Conservation (phyloP, 2,888 invertebrate species). For the Dynastes grantii region DNA sequence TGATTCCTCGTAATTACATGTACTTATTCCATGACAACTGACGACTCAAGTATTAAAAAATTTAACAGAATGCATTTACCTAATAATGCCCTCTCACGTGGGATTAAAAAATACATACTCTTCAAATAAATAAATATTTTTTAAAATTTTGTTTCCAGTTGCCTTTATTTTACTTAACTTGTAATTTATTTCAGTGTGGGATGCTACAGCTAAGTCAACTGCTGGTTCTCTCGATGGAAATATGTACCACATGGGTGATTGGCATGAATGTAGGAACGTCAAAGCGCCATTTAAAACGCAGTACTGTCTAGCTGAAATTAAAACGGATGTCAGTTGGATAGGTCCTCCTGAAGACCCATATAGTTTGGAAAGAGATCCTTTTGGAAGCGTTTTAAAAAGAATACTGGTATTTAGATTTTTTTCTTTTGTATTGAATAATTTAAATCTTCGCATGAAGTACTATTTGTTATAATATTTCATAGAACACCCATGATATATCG, state of each 20-base stretch:
- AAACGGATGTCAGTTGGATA: slow-evolving; percentile 61
- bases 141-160: too few species aligned
- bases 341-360: slow-evolving; percentile 61
- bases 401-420: slow-evolving; percentile 63
- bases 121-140: too few species aligned
- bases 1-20: too few species aligned
- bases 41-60: too few species aligned
- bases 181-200: slow-evolving; percentile 73
- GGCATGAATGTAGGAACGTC: slow-evolving; percentile 73
- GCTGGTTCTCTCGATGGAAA: slow-evolving; percentile 75
- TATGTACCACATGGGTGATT: slow-evolving; percentile 76
- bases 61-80: too few species aligned
- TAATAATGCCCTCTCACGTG: too few species aligned
- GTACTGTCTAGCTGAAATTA: slow-evolving; percentile 66
- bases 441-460: too few species aligned
- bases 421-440: background rate
- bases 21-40: too few species aligned
- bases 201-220: slow-evolving; percentile 75
- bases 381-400: slow-evolving; percentile 64
- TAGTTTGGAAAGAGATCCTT: slow-evolving; percentile 63
- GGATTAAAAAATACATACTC: too few species aligned
- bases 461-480: background rate
- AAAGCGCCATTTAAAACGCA: slow-evolving; percentile 68
- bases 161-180: background rate
- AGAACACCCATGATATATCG: slow-evolving; percentile 62